Percentiles rank a stretch among this genome's conserved stretches.
These are phyloP conservation scores for Eurytemora carolleeae DNA, from an alignment of 1,140 invertebrate genomes.

Conservation along the genomic window DNA sequence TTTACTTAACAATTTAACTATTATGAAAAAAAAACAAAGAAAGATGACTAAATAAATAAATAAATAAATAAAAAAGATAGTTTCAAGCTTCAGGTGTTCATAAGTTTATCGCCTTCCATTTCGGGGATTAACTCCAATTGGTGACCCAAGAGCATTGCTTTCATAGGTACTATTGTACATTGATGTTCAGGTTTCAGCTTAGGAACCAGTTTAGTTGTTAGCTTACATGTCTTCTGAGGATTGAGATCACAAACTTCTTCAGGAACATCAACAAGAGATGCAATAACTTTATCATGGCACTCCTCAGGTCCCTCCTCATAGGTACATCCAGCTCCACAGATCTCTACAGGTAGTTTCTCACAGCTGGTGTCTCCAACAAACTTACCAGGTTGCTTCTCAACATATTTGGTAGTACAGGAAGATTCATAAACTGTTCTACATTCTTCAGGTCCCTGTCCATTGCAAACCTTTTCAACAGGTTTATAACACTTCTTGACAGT, in stretches of 20 bases:
- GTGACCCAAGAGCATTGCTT: neutral
- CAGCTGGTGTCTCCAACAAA: constrained; percentile 15
- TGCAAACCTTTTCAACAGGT: too few relatives aligned
- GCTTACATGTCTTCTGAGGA: constrained; percentile 12
- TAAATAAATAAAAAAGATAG: too few relatives aligned
- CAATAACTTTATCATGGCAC: constrained; percentile 14
- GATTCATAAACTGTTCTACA: constrained; percentile 11
- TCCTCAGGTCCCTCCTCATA: constrained; percentile 6
- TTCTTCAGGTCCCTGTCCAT: neutral
- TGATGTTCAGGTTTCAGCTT: constrained; percentile 12
- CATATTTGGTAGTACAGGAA: constrained; percentile 11
- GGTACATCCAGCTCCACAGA: constrained; percentile 11
- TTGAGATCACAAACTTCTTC: constrained; percentile 15
- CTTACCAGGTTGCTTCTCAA: constrained; percentile 8
- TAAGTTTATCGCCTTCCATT: too few relatives aligned
- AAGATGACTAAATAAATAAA: too few relatives aligned
- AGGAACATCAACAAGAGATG: constrained; percentile 12
- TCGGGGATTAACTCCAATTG: too few relatives aligned
- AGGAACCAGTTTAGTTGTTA: constrained; percentile 12
- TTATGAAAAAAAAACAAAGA: too few relatives aligned
- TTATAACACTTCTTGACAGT: too few relatives aligned
- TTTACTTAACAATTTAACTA: too few relatives aligned
- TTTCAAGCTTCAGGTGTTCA: too few relatives aligned
- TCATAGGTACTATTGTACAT: constrained; percentile 11
- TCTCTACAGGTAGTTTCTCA: constrained; percentile 9